Evolutionary conservation across 2,797 vertebrate species (phyloP).

Genomic region (Spheniscus humboldti): DNA sequence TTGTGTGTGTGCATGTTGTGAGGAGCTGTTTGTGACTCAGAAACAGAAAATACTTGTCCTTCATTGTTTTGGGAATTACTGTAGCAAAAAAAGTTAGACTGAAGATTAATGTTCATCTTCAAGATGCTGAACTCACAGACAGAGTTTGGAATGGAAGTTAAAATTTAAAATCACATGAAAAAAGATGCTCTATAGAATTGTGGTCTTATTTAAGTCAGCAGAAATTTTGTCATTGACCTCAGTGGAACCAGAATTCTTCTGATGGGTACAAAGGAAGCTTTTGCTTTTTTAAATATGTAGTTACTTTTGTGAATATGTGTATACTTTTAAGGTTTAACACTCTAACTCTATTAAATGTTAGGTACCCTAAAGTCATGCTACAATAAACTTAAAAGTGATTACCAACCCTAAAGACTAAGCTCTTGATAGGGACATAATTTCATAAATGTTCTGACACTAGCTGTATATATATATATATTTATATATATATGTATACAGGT

Average conservation of each 20-base stretch:
- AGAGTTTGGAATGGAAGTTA: neutral
- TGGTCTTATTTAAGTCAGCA: neutral
- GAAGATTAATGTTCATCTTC: neutral
- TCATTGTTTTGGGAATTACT: neutral
- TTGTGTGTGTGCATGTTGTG: neutral
- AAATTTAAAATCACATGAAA: neutral
- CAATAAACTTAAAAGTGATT: neutral
- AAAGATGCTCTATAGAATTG: neutral
- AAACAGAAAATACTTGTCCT: neutral
- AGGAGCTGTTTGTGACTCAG: neutral
- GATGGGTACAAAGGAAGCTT: neutral
- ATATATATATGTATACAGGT: neutral
- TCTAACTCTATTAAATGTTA: neutral
- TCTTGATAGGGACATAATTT: neutral
- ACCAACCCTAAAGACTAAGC: neutral
- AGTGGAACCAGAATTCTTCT: neutral
- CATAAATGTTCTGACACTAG: neutral
- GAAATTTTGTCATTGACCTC: neutral
- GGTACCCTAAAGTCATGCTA: neutral
- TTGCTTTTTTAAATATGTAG: neutral
- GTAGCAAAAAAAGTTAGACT: neutral
- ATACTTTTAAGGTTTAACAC: neutral
- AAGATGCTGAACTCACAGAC: neutral
- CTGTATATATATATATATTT: neutral
- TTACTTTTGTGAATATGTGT: neutral